Conservation (phyloP, 2,797 vertebrate genomes). For the Strix occidentalis region DNA sequence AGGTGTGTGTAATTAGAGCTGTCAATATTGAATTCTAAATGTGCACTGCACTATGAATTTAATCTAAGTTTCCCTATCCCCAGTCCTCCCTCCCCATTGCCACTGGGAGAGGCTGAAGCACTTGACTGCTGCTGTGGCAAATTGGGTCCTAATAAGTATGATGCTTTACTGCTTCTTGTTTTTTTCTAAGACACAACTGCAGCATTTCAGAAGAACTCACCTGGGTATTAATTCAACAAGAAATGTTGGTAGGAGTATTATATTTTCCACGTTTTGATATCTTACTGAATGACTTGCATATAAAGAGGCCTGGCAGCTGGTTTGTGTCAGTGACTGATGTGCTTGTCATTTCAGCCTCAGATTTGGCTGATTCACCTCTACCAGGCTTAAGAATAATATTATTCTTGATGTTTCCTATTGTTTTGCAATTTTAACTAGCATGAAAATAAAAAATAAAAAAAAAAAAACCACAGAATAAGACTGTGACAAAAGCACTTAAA, state of each 20-base stretch:
- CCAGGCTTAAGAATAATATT: slow-evolving; percentile 36
- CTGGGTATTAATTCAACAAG: slow-evolving; percentile 76
- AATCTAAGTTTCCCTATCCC: slow-evolving; percentile 75
- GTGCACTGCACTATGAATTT: slow-evolving; percentile 70
- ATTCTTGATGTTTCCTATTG: background rate
- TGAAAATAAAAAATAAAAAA: background rate
- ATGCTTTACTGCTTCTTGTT: slow-evolving; percentile 79
- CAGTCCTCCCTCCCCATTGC: slow-evolving; percentile 60
- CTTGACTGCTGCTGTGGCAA: slow-evolving; percentile 79
- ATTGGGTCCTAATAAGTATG: slow-evolving; percentile 80
- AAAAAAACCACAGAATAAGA: background rate
- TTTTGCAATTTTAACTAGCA: background rate
- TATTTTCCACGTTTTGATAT: slow-evolving; percentile 72
- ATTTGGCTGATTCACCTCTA: slow-evolving; percentile 25
- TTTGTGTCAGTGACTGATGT: slow-evolving; percentile 54
- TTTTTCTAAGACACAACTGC: slow-evolving; percentile 73
- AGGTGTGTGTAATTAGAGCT: slow-evolving; percentile 74
- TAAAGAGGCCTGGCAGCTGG: slow-evolving; percentile 63
- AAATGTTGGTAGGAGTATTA: slow-evolving; percentile 68
- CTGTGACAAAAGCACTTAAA: background rate
- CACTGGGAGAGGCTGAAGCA: slow-evolving; percentile 74
- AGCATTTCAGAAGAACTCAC: slow-evolving; percentile 75
- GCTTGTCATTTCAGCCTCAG: slow-evolving; percentile 47
- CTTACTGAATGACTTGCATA: slow-evolving; percentile 72
- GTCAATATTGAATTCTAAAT: slow-evolving; percentile 74